These are phyloP conservation scores for Alethe diademata DNA, from an alignment of 2,113 vertebrate species.

Conservation along the genomic window DNA sequence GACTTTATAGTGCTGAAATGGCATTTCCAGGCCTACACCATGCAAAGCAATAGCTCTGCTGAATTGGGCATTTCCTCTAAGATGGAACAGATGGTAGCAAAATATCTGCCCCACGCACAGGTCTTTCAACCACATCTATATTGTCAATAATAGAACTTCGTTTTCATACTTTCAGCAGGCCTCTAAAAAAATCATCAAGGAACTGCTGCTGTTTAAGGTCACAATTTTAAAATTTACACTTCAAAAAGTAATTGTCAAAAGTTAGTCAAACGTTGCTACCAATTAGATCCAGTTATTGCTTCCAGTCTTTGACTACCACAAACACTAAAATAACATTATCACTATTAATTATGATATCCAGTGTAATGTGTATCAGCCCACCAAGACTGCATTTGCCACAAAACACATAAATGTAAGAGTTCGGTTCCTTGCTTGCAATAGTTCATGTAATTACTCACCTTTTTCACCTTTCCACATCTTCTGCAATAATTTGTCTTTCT, in stretches of 20 bases:
- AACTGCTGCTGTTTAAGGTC: not conserved
- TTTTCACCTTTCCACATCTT: not conserved
- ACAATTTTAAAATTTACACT: not conserved
- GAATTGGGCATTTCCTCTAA: slow-evolving; percentile 27
- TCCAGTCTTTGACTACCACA: not conserved
- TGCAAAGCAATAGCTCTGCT: slow-evolving; percentile 48
- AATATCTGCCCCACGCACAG: not conserved
- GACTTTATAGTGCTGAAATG: slow-evolving; percentile 55
- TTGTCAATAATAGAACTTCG: not conserved
- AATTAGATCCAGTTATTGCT: slow-evolving; percentile 32
- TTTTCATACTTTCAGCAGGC: not conserved
- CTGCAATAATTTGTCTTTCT: slow-evolving; percentile 27
- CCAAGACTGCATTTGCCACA: not conserved
- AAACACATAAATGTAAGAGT: not conserved
- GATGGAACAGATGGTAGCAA: not conserved
- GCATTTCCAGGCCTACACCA: slow-evolving; percentile 57
- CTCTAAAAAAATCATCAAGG: not conserved
- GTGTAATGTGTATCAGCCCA: not conserved
- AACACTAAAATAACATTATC: slow-evolving; percentile 42
- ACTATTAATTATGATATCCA: slow-evolving; percentile 48
- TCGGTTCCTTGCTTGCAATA: not conserved
- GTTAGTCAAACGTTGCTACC: slow-evolving; percentile 19
- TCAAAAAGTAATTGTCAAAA: slow-evolving; percentile 41
- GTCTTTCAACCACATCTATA: not conserved
- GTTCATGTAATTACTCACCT: not conserved